Conservation (phyloP, 2,888 invertebrate genomes). For the Chelonus formosanus region DNA sequence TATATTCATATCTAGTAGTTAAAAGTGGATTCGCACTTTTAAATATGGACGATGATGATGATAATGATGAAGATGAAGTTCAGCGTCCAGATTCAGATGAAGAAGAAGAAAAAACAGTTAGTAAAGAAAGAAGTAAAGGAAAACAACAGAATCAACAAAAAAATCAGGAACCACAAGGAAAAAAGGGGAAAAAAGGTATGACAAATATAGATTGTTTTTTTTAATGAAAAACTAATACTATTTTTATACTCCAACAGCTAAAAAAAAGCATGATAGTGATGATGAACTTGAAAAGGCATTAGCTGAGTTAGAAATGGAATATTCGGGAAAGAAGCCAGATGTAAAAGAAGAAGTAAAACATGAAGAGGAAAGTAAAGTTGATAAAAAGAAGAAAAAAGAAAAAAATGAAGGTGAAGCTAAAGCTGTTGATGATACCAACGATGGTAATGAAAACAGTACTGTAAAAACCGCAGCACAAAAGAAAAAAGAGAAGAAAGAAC, state of each 20-base stretch:
- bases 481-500: conserved; percentile 88
- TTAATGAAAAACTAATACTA: not conserved
- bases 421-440: conserved; percentile 45
- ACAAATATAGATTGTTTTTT: conserved; percentile 3
- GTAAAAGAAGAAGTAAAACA: conserved; percentile 38
- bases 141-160: conserved; percentile 64
- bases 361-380: conserved; percentile 60
- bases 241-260: conserved; percentile 48
- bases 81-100: conserved; percentile 59
- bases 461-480: conserved; percentile 87
- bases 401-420: conserved; percentile 31
- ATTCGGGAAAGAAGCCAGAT: conserved; percentile 69
- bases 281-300: conserved; percentile 83
- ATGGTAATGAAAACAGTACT: conserved; percentile 68
- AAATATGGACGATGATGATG: conserved; percentile 69
- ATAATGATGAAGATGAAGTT: conserved; percentile 61
- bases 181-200: conserved; percentile 75
- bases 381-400: conserved; percentile 53
- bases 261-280: conserved; percentile 80
- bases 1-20: conserved; percentile 26
- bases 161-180: conserved; percentile 64
- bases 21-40: conserved; percentile 74
- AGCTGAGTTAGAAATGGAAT: conserved; percentile 84
- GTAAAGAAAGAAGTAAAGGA: conserved; percentile 62
- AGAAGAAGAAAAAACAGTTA: conserved; percentile 65